Evolutionary conservation across 2,113 vertebrate genomes (phyloP).

Genomic region (Tupaia chinensis): DNA sequence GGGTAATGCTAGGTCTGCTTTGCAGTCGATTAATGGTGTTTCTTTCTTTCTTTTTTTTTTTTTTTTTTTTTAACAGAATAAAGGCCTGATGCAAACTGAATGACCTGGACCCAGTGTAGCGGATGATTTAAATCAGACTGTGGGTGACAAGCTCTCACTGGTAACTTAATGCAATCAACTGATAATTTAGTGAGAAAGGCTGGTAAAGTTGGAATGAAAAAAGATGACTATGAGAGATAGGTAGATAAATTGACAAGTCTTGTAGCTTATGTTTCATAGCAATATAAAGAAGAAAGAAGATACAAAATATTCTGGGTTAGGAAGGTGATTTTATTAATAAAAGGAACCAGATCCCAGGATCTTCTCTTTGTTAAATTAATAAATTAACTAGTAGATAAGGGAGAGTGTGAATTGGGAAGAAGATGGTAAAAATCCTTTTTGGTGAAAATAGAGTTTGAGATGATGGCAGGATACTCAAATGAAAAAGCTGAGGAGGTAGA

Average conservation of each 20-base stretch:
- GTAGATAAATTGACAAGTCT: background rate
- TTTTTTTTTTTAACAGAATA: background rate
- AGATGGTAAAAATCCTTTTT: background rate
- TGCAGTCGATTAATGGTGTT: background rate
- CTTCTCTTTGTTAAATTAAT: constrained; percentile 14
- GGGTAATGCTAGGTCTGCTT: background rate
- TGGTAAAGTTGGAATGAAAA: constrained; percentile 19
- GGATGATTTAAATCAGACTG: background rate
- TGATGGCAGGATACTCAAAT: background rate
- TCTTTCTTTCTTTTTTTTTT: too few species aligned
- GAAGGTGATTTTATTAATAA: constrained; percentile 35
- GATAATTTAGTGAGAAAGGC: background rate
- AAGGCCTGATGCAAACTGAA: background rate
- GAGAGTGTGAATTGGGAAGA: background rate
- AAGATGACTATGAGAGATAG: background rate
- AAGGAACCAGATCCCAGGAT: background rate
- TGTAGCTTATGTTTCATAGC: background rate
- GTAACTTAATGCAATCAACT: background rate
- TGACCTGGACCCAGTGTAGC: background rate
- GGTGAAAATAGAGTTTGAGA: background rate
- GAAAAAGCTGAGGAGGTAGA: background rate
- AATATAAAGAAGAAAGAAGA: background rate
- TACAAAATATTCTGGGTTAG: background rate
- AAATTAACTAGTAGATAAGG: background rate
- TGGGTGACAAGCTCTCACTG: background rate